These are phyloP conservation scores for Malthinus seriepunctatus DNA, from an alignment of 2,888 invertebrate genomes.

Conservation along the genomic window DNA sequence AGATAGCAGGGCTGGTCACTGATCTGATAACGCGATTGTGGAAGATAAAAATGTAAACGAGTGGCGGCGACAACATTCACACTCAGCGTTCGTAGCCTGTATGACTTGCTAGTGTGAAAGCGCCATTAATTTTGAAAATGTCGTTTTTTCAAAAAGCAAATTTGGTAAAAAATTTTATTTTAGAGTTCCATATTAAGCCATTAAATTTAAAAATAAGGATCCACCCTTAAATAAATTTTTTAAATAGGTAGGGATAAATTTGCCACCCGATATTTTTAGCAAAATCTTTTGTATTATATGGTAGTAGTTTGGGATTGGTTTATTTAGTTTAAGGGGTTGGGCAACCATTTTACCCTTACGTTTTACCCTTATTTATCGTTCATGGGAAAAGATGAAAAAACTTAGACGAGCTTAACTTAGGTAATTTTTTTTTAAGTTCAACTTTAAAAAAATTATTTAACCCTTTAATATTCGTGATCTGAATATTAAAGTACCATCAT, in stretches of 20 bases:
- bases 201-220: background rate
- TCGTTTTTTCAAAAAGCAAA: too few species aligned
- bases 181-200: too few species aligned
- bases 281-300: slow-evolving; percentile 5
- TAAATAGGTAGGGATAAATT: slow-evolving; percentile 7
- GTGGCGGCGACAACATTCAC: too few species aligned
- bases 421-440: slow-evolving; percentile 2
- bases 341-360: slow-evolving; percentile 6
- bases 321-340: slow-evolving; percentile 15
- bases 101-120: too few species aligned
- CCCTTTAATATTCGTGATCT: slow-evolving; percentile 8
- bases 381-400: slow-evolving; percentile 17
- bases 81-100: too few species aligned
- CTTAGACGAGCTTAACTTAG: slow-evolving; percentile 7
- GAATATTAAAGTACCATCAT: slow-evolving; percentile 13
- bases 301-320: slow-evolving; percentile 10
- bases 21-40: too few species aligned
- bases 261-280: slow-evolving; percentile 16
- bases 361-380: background rate
- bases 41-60: too few species aligned
- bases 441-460: slow-evolving; percentile 1
- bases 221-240: slow-evolving; percentile 8
- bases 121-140: too few species aligned
- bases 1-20: too few species aligned
- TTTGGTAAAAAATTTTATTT: too few species aligned